Conservation (phyloP, 2,888 invertebrate species). For the Tolmerus cingulatus region DNA sequence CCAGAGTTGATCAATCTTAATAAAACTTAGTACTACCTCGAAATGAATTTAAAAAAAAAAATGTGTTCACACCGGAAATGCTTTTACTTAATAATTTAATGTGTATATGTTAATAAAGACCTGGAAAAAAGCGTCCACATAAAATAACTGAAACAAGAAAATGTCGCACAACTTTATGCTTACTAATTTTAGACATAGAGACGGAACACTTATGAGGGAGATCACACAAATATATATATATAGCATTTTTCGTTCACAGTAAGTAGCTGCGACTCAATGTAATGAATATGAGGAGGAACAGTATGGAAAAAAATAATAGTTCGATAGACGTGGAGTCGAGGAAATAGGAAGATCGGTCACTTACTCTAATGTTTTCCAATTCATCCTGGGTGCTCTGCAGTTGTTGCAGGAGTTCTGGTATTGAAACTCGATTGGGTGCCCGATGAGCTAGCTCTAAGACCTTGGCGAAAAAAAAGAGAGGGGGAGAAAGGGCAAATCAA, state of each 20-base stretch:
- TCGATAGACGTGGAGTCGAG: background rate
- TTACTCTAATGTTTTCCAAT: slow-evolving; percentile 87
- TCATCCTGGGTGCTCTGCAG: slow-evolving; percentile 85
- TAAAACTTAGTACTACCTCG: background rate
- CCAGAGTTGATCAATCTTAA: background rate
- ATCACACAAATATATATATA: background rate
- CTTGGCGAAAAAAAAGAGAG: slow-evolving; percentile 50
- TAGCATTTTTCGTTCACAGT: background rate
- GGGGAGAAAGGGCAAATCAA: background rate
- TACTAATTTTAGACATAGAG: background rate
- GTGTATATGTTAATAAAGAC: background rate
- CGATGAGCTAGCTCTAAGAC: slow-evolving; percentile 67
- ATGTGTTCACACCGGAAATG: background rate
- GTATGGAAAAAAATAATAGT: slow-evolving; percentile 56
- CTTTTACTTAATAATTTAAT: background rate
- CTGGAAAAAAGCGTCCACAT: background rate
- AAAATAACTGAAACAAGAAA: background rate
- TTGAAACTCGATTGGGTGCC: slow-evolving; percentile 75
- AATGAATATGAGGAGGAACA: background rate
- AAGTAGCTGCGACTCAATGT: slow-evolving; percentile 1
- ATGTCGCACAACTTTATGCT: background rate
- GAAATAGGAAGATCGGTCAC: slow-evolving; percentile 56
- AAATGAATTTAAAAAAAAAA: background rate
- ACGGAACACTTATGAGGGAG: background rate
- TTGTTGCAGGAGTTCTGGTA: slow-evolving; percentile 82